Evolutionary conservation across 2,797 vertebrate genomes (phyloP).

Genomic region (Hemitrygon akajei): DNA sequence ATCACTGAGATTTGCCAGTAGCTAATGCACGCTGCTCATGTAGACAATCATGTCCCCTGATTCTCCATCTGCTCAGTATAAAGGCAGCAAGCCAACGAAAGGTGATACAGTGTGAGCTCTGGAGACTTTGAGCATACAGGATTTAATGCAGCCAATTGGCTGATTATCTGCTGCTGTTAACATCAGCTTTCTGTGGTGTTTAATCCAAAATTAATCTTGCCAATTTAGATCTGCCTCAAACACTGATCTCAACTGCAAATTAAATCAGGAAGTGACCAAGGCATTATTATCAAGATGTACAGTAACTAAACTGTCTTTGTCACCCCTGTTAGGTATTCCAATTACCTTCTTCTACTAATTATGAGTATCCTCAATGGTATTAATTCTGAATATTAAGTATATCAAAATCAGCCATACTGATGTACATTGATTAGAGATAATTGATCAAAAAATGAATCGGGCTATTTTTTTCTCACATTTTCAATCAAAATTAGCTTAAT

Average conservation of each 20-base stretch:
- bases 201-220: slow-evolving; percentile 18
- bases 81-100: background rate
- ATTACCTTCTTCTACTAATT: background rate
- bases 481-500: background rate
- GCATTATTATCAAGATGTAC: background rate
- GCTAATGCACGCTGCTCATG: background rate
- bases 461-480: background rate
- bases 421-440: background rate
- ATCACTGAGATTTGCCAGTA: background rate
- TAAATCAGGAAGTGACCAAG: background rate
- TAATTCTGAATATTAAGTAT: background rate
- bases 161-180: background rate
- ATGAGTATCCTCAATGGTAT: background rate
- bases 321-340: background rate
- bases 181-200: background rate
- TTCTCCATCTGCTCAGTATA: background rate
- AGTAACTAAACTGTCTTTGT: background rate
- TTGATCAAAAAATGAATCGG: too few species aligned
- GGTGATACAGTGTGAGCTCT: background rate
- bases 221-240: slow-evolving; percentile 4
- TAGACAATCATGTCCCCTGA: background rate
- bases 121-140: background rate
- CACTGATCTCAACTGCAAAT: slow-evolving; percentile 29
- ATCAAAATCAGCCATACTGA: background rate
- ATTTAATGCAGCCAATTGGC: background rate